These are phyloP conservation scores for Apodemus sylvaticus DNA, from an alignment of 2,113 vertebrate genomes.

Conservation along the genomic window DNA sequence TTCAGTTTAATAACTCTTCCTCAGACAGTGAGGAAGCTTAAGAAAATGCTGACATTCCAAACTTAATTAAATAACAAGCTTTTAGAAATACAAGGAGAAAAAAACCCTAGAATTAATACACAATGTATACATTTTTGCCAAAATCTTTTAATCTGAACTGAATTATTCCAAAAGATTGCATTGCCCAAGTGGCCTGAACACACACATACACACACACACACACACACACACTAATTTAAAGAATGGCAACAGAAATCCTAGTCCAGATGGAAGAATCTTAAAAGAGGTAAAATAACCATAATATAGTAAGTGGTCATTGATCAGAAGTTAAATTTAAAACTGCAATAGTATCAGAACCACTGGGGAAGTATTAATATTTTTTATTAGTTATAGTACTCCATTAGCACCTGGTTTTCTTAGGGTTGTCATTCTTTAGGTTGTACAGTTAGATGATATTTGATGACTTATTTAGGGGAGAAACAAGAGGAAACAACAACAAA, in stretches of 20 bases:
- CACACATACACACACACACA: neutral
- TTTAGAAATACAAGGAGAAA: neutral
- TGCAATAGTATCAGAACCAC: neutral
- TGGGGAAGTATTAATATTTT: neutral
- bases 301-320: neutral
- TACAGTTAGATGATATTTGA: neutral
- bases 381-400: neutral
- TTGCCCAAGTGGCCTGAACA: neutral
- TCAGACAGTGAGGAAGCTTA: neutral
- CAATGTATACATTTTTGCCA: neutral
- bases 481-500: neutral
- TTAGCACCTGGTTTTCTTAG: neutral
- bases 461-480: neutral
- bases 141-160: conserved; percentile 35
- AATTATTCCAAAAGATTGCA: conserved; percentile 16
- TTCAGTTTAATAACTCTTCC: neutral
- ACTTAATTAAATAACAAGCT: conserved; percentile 44
- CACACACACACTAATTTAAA: neutral
- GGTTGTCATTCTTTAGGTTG: neutral
- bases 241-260: neutral
- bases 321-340: neutral
- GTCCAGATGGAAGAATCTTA: neutral
- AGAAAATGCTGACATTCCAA: neutral
- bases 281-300: neutral
- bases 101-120: neutral